Base-by-base conservation (phyloP, 2,797 vertebrate genomes). In the Pyrrhura leucotis region DNA sequence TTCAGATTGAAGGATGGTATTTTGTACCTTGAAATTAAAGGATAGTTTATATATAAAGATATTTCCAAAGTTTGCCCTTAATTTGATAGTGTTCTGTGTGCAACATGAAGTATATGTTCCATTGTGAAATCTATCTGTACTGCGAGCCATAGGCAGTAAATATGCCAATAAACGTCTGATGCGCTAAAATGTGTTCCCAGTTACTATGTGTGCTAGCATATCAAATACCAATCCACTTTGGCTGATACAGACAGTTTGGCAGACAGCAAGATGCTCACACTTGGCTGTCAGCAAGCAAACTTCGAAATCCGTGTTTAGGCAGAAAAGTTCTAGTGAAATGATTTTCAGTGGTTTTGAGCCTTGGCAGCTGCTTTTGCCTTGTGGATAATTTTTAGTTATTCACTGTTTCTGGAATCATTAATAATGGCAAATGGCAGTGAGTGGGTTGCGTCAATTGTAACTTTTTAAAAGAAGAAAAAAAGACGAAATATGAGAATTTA, bases 401-500 rank as follows among this genome's bases (percentile, higher is more conserved):
- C 79, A 42, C 16, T 72, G 73, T 74, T 96, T 90, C 62, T 95
- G 48, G 63, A 95, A 95, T 95, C 65, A 80, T 83, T 95, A 95
- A 67, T 91, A 85, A 80, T 78, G 61, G 56, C 83, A 93, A 93
- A 93, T 91, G 95, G 56, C 93, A 95, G 78, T 62, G 79, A 95
- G 89, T 95, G 51, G 93, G 89, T 83, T 88, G 79, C 72, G 68
- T 77, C 69, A 94, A 85, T 44, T 89, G 56, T 83, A 85, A 75
- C 72, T 92, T 83, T 71, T 87, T 12, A 63, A 69, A 93, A 66
- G 35, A 10, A 66, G 42, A 40, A 59, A 48, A 69, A 53, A 74
- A 45, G 14, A 81, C 22, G 84, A 94, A 90, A 90, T 92, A 73
- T 7, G 12, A 73, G 42, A 76, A 91, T 85, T 90, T 44, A 85